Base-by-base conservation (phyloP, 2,797 vertebrate genomes). In the Poecilia gillii region DNA sequence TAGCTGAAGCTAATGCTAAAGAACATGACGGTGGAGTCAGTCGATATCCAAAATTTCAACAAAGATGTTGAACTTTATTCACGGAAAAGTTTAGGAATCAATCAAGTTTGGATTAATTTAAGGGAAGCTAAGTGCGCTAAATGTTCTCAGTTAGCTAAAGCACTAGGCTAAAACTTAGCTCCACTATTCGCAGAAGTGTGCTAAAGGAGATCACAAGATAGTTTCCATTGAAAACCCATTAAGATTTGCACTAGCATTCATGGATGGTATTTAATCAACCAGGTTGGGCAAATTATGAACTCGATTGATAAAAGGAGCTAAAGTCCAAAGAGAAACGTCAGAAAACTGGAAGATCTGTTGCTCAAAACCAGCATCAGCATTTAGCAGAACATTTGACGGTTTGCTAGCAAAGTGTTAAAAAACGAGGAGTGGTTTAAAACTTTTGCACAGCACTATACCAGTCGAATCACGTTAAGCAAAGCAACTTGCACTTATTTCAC, bases 401-500 rank as follows among this genome's bases (percentile, higher is more conserved):
- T n/a, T 28, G 68, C 39, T n/a, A 43, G 41, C 25, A 13, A 41
- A 43, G 2, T 4, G 8, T 71, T 14, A 6, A 6, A 43, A 70
- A 71, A 71, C 23, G 23, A 25, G 36, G 68, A 25, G 23, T 45
- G 39, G 68, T 71, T 71, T n/a, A 28, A 71, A 71, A 45, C 68
- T 28, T 71, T 71, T 71, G 68, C 68, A 71, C 68, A 71, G 68
- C 86, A 84, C 91, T 85, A 78, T 84, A 36, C 84, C 81, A 51
- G 49, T 51, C 20, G 49, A 51, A 23, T 51, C 49, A 51, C 18
- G 18, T 93, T 84, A 85, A 84, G 82, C 87, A 90, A 94, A 95
- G 93, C 95, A 95, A 94, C 94, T 96, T 96, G 95, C 95, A 96
- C 95, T 95, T 95, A 94, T 94, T 92, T 93, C 90, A 93, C 84